Evolutionary conservation across 2,113 vertebrate genomes (phyloP).

Genomic region (Puffinus mauretanicus): DNA sequence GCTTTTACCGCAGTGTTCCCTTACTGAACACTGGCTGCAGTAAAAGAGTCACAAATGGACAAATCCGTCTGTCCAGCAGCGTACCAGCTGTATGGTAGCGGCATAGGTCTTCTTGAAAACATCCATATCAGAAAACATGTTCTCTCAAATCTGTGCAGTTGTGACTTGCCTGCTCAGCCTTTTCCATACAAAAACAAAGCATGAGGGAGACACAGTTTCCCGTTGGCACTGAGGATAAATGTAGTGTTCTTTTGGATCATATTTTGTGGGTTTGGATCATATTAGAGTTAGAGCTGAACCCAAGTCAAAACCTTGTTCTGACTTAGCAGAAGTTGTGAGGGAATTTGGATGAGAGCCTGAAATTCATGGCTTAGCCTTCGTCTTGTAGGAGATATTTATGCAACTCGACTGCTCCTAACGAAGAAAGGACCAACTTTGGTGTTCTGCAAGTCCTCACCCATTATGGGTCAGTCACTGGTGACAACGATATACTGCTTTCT

Average conservation of each 20-base stretch:
- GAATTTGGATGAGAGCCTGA: not conserved
- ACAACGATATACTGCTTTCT: not conserved
- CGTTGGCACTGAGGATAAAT: not conserved
- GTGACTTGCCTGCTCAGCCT: not conserved
- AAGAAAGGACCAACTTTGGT: not conserved
- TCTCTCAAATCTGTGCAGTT: not conserved
- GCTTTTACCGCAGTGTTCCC: rapidly evolving
- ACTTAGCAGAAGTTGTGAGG: not conserved
- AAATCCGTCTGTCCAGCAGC: not conserved
- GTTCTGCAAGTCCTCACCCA: not conserved
- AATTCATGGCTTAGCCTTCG: not conserved
- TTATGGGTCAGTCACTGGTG: not conserved
- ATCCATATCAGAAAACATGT: not conserved
- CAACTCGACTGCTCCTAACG: not conserved
- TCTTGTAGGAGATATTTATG: not conserved
- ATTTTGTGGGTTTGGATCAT: not conserved
- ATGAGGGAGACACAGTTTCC: not conserved
- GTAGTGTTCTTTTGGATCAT: not conserved
- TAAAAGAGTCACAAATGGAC: not conserved
- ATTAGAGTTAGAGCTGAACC: not conserved
- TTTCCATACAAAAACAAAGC: not conserved
- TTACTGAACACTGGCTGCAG: not conserved
- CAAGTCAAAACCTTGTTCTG: not conserved
- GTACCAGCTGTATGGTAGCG: not conserved
- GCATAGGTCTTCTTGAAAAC: not conserved